These are phyloP conservation scores for Ooceraea biroi DNA, from an alignment of 1,140 invertebrate genomes.

Conservation along the genomic window DNA sequence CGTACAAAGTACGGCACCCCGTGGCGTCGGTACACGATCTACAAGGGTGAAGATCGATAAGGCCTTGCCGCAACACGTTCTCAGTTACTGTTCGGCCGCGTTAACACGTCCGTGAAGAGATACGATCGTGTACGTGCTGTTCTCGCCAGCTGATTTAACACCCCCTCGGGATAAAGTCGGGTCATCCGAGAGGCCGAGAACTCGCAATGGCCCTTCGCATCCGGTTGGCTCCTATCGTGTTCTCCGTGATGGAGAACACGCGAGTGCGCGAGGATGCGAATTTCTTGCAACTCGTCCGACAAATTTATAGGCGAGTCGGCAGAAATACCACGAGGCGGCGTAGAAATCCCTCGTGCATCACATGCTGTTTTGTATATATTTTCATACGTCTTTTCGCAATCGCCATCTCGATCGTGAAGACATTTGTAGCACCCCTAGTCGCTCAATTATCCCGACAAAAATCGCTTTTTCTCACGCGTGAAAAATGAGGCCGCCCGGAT, in stretches of 20 bases:
- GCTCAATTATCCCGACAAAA: constrained; percentile 26
- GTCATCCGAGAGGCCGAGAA: constrained; percentile 44
- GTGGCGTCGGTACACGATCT: constrained; percentile 30
- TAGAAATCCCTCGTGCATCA: not conserved
- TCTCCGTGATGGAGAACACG: not conserved
- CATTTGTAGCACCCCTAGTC: too few relatives aligned
- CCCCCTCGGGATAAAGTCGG: constrained; percentile 27
- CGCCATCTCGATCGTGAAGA: not conserved
- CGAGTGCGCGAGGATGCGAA: not conserved
- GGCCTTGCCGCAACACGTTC: constrained; percentile 30
- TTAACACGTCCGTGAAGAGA: constrained; percentile 49
- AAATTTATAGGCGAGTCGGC: constrained; percentile 13
- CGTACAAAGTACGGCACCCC: constrained; percentile 8
- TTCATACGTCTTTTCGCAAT: too few relatives aligned
- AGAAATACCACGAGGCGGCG: not conserved
- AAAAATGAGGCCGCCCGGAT: constrained; percentile 41
- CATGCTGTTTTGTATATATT: too few relatives aligned
- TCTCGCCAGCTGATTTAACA: constrained; percentile 48
- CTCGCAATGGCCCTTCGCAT: constrained; percentile 38
- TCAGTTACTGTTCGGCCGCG: constrained; percentile 28
- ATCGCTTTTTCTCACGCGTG: constrained; percentile 43
- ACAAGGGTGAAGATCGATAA: constrained; percentile 54
- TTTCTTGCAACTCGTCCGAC: constrained; percentile 19
- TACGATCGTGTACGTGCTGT: constrained; percentile 40
- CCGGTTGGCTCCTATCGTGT: constrained; percentile 39